These are phyloP conservation scores for Chrysolina haemoptera DNA, from an alignment of 2,888 invertebrate genomes.

Conservation along the genomic window DNA sequence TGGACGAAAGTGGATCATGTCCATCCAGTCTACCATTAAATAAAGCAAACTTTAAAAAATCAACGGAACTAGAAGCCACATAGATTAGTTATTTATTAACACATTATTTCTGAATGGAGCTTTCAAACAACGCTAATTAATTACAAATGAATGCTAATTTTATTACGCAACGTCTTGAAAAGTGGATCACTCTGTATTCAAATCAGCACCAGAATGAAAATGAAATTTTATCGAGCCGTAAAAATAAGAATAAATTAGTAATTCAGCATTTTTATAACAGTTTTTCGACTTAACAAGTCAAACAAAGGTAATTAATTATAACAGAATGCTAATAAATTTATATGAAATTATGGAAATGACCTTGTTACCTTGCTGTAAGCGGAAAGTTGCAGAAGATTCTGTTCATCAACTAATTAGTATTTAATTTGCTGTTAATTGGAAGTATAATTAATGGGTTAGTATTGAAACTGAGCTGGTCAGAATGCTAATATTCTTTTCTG, in stretches of 20 bases:
- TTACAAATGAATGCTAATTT: slow-evolving; percentile 12
- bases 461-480: slow-evolving; percentile 35
- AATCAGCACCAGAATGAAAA: not conserved
- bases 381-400: slow-evolving; percentile 41
- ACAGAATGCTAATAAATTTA: slow-evolving; percentile 41
- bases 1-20: not conserved
- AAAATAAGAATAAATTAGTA: slow-evolving; percentile 33
- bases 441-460: slow-evolving; percentile 49
- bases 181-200: slow-evolving; percentile 22
- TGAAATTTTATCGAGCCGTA: slow-evolving; percentile 26
- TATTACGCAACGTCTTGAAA: not conserved
- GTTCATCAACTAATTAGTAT: slow-evolving; percentile 58
- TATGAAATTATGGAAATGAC: slow-evolving; percentile 39
- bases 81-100: not conserved
- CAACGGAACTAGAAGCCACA: not conserved
- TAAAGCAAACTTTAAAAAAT: not conserved
- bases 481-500: slow-evolving; percentile 1
- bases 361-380: slow-evolving; percentile 33
- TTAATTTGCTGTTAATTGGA: slow-evolving; percentile 57
- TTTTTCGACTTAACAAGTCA: slow-evolving; percentile 32
- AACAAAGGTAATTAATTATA: slow-evolving; percentile 39
- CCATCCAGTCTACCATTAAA: not conserved
- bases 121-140: slow-evolving; percentile 13
- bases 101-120: slow-evolving; percentile 1
- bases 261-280: slow-evolving; percentile 28